phyloP scores from a whole-genome alignment of 2,888 invertebrate species.

The Mamestra brassicae region DNA sequence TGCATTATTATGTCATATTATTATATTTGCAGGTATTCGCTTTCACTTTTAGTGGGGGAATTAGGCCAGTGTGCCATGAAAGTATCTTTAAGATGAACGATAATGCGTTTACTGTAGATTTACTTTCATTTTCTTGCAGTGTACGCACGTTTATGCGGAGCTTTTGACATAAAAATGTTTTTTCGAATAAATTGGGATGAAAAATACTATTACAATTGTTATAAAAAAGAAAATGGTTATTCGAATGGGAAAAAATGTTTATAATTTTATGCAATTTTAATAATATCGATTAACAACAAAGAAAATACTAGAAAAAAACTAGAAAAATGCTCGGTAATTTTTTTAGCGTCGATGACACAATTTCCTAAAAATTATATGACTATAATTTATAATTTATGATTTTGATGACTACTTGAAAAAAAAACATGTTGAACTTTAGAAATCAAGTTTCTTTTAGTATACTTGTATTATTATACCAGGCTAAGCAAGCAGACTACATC shows the following conservation, averaged over 20 bases:
- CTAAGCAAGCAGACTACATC: no score
- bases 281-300: no score
- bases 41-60: slow-evolving; percentile 77
- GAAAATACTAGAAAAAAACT: no score
- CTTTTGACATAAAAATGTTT: slow-evolving; percentile 5
- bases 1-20: slow-evolving; percentile 78
- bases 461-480: no score
- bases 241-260: neutral
- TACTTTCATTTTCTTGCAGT: slow-evolving; percentile 55
- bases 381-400: no score
- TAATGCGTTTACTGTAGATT: slow-evolving; percentile 49
- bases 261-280: neutral
- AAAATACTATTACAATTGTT: neutral
- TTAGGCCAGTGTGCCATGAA: slow-evolving; percentile 78
- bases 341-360: no score
- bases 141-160: slow-evolving; percentile 8
- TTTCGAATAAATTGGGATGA: slow-evolving; percentile 14
- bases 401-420: no score
- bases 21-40: slow-evolving; percentile 74
- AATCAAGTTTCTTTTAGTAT: no score
- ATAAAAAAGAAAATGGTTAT: neutral
- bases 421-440: no score
- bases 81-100: slow-evolving; percentile 54
- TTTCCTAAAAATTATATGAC: no score
- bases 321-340: no score